Conservation (phyloP, 2,888 invertebrate species). For the Sarcophaga subvicina region DNA sequence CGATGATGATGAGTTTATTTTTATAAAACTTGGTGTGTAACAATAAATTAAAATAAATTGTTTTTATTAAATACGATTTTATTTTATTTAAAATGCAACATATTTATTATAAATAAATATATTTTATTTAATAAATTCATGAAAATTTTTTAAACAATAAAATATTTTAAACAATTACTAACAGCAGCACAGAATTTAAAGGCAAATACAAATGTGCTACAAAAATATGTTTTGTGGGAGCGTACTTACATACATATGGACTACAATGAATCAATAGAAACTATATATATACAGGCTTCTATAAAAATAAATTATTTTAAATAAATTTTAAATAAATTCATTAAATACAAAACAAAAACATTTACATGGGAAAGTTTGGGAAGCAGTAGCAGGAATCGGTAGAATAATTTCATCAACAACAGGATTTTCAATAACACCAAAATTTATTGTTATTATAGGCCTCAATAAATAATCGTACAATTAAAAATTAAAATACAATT, state of each 20-base stretch:
- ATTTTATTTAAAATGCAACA: neutral
- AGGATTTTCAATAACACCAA: conserved; percentile 10
- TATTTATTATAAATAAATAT: conserved; percentile 39
- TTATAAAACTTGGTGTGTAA: too few relatives aligned
- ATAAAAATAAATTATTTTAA: neutral
- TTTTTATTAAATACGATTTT: too few relatives aligned
- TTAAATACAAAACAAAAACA: neutral
- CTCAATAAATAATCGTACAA: neutral
- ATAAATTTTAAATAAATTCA: neutral
- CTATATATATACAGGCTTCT: too few relatives aligned
- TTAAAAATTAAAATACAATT: too few relatives aligned
- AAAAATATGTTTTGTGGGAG: neutral
- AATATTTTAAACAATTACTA: conserved; percentile 68
- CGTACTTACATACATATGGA: neutral
- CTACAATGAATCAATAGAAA: conserved; percentile 8
- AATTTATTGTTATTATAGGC: neutral
- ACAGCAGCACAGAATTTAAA: conserved; percentile 63
- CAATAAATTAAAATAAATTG: conserved; percentile 3
- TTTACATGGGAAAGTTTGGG: neutral
- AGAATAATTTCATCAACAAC: too few relatives aligned
- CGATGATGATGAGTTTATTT: too few relatives aligned
- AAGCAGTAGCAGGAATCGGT: neutral
- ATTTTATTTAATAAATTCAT: conserved; percentile 47
- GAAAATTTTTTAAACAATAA: conserved; percentile 65
- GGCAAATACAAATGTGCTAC: conserved; percentile 33